Percentiles rank a stretch among this genome's conserved stretches.
These are phyloP conservation scores for Lytechinus pictus DNA, from an alignment of 35 echinoderm and acorn worm genomes.

Conservation along the genomic window DNA sequence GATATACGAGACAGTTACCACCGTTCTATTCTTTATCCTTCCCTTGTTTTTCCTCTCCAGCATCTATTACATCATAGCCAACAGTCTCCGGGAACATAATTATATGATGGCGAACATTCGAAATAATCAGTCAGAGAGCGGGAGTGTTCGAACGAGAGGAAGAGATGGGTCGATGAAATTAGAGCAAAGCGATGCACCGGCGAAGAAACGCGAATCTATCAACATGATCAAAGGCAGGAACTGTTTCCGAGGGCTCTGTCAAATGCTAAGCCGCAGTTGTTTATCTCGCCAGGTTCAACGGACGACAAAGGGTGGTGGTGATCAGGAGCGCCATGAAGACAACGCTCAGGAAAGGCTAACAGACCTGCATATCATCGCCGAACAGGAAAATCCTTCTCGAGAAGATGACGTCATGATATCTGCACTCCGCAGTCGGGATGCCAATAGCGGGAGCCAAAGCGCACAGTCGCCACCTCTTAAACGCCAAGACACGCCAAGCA, in stretches of 20 bases:
- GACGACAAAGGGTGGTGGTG: background rate
- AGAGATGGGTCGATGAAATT: conserved; percentile 12
- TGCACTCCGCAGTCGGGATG: conserved; percentile 7
- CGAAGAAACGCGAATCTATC: background rate
- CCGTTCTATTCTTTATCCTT: conserved; percentile 76
- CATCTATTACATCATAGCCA: conserved; percentile 79
- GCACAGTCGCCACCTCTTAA: background rate
- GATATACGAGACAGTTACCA: conserved; percentile 63
- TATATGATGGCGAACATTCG: conserved; percentile 72
- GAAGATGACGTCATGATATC: background rate
- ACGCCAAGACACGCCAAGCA: conserved; percentile 10
- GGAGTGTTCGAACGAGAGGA: conserved; percentile 21
- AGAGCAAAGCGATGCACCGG: background rate
- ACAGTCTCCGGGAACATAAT: conserved; percentile 74
- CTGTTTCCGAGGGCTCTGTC: background rate
- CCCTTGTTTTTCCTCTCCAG: conserved; percentile 71
- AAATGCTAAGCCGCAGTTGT: background rate
- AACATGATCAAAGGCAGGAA: background rate
- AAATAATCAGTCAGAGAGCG: conserved; percentile 51
- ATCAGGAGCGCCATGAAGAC: background rate
- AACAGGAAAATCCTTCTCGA: conserved; percentile 34
- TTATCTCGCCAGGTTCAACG: background rate
- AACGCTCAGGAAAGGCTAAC: conserved; percentile 14
- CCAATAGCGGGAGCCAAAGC: background rate
- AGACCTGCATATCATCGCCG: conserved; percentile 33